These are phyloP conservation scores for Heliothis subflexa DNA, from an alignment of 1,140 invertebrate species.

Conservation along the genomic window DNA sequence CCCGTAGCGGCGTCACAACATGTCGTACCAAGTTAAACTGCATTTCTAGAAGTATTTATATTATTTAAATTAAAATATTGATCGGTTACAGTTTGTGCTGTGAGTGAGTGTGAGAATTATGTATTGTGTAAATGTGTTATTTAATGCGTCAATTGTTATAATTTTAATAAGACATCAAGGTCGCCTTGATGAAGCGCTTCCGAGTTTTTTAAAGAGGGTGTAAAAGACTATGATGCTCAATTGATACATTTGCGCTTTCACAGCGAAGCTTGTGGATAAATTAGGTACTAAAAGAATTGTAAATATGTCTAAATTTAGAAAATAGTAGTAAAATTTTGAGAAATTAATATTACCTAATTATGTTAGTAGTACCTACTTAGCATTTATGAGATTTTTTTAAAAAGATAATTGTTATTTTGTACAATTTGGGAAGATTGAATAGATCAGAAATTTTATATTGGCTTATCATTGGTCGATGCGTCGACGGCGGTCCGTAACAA, in stretches of 20 bases:
- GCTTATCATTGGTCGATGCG: conserved; percentile 71
- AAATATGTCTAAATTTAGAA: conserved; percentile 83
- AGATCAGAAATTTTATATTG: conserved; percentile 78
- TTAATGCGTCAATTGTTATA: conserved; percentile 79
- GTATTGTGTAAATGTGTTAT: conserved; percentile 81
- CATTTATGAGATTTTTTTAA: conserved; percentile 81
- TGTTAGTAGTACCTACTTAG: conserved; percentile 82
- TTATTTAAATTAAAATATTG: conserved; percentile 82
- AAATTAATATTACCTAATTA: conserved; percentile 72
- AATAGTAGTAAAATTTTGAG: conserved; percentile 77
- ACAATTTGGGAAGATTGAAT: conserved; percentile 74
- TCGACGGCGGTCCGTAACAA: conserved; percentile 61
- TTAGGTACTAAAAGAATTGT: conserved; percentile 65
- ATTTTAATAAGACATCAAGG: conserved; percentile 65
- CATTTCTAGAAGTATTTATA: conserved; percentile 85
- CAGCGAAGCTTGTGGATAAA: conserved; percentile 77
- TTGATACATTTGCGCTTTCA: conserved; percentile 83
- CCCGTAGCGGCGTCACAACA: conserved; percentile 59
- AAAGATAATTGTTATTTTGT: conserved; percentile 79
- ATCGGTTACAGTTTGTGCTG: conserved; percentile 78
- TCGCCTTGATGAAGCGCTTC: conserved; percentile 64
- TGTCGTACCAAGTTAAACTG: conserved; percentile 84
- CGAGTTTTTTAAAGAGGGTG: conserved; percentile 55
- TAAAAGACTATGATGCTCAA: conserved; percentile 78
- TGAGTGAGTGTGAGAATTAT: conserved; percentile 80